Evolutionary conservation across 1,140 invertebrate genomes (phyloP), one percentile per base, ranked within the genome.

Genomic region (Drusus annulatus): DNA sequence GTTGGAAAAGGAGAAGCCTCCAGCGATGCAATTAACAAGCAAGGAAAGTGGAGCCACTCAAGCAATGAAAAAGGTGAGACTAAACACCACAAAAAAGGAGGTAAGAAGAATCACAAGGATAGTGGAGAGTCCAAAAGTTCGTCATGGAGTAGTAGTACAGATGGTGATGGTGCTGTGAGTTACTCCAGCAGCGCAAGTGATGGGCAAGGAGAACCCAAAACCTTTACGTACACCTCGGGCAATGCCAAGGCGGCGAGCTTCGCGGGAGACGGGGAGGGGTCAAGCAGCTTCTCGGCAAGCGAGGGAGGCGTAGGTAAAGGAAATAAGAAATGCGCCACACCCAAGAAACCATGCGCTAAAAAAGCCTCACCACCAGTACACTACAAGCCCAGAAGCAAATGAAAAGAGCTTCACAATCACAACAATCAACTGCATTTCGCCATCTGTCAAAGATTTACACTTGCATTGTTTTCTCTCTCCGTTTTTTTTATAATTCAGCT

Each of bases 1-100:
- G 79, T 74, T n/a, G 81, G 79, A 45, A 28, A 23, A 13, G 81
- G 81, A 13, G 54, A 25, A 28, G 81, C 81, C 28, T 23, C 50
- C 2, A 62, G 45, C 36, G 68, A 65, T 16, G 79, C 81, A 1
- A 51, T 82, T 1, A 82, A 82, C 31, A 80, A 78, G 10, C 10
- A 21, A 1, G 81, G 81, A n/a, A 58, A 50, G 13, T 16, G 62
- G 3, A 82, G 78, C 52, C 81, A 80, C 74, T 74, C 81, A 2
- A 69, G 62, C 76, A 71, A 65, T 51, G 23, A 69, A 56, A 68
- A 71, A 68, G 63, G 63, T 23, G 16, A 75, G 28, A 17, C 23
- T 0, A 36, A 79, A 25, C 21, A 25, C 36, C 21, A 60, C 51
- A 45, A 45, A 10, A 45, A 45, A 45, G 10, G 1, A 13, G 0